phyloP scores from a whole-genome alignment of 1,140 invertebrate species.

The Eubasilissa regina region DNA sequence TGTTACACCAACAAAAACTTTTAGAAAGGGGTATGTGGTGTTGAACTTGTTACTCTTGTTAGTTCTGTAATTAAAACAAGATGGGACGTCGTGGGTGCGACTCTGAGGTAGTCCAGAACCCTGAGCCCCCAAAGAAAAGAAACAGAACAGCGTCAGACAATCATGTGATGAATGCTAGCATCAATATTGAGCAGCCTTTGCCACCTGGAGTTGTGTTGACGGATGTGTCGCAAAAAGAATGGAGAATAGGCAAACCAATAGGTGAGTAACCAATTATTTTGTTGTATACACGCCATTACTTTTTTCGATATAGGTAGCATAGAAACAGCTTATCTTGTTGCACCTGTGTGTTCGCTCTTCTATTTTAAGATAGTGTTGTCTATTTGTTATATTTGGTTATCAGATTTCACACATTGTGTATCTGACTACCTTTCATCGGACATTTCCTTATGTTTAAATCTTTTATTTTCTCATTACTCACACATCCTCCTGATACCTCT shows the following conservation, averaged over 20 bases:
- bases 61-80: slow-evolving; percentile 19
- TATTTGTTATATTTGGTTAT: too few species aligned
- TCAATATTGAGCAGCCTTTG: slow-evolving; percentile 63
- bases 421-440: too few species aligned
- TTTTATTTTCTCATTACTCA: too few species aligned
- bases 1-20: slow-evolving; percentile 4
- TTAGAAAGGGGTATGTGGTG: slow-evolving; percentile 25
- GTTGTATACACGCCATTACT: too few species aligned
- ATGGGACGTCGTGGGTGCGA: slow-evolving; percentile 65
- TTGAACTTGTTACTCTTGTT: not conserved
- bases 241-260: slow-evolving; percentile 89
- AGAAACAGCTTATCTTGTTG: too few species aligned
- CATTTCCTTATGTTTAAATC: too few species aligned
- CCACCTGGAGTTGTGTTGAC: slow-evolving; percentile 82
- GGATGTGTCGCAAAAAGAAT: slow-evolving; percentile 87
- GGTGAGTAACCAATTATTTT: slow-evolving; percentile 70
- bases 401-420: too few species aligned
- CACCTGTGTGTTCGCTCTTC: too few species aligned
- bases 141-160: slow-evolving; percentile 63
- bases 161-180: slow-evolving; percentile 49
- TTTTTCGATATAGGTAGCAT: too few species aligned
- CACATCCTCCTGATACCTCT: too few species aligned
- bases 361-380: too few species aligned
- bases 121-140: slow-evolving; percentile 65
- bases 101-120: slow-evolving; percentile 63